Conservation (phyloP, 2,888 invertebrate genomes). For the Aphodius granarius region DNA sequence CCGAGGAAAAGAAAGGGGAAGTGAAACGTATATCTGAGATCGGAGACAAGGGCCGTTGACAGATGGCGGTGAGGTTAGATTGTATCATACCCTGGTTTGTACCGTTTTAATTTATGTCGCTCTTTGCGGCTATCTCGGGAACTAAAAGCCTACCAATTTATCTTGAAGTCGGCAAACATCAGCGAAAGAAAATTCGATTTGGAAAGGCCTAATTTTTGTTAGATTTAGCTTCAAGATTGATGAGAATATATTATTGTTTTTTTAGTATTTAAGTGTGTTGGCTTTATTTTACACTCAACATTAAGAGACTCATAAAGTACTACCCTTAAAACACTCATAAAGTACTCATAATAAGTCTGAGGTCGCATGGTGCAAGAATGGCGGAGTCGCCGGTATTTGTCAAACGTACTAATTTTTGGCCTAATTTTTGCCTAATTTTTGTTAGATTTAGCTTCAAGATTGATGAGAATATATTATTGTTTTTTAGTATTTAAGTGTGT, state of each 20-base stretch:
- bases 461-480: neutral
- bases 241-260: too few species aligned
- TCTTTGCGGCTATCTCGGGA: neutral
- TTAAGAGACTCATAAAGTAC: too few species aligned
- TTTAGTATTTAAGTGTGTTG: too few species aligned
- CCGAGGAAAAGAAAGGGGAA: neutral
- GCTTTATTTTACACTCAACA: too few species aligned
- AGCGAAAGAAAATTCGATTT: neutral
- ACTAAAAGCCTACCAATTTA: neutral
- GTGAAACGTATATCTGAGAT: too few species aligned
- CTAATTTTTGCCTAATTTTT: neutral
- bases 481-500: too few species aligned
- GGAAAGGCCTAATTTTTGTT: neutral
- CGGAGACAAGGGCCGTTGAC: neutral
- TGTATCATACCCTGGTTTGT: neutral
- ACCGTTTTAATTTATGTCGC: neutral
- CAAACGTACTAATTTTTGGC: too few species aligned
- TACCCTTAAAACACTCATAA: too few species aligned
- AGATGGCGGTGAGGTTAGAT: neutral
- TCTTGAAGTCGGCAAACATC: neutral
- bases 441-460: neutral
- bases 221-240: neutral
- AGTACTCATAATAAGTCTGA: neutral
- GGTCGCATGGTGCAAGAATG: neutral
- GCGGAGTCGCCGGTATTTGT: constrained; percentile 12